Percentiles rank a stretch among this genome's conserved stretches.
Evolutionary conservation across 1,140 invertebrate genomes (phyloP).

Genomic region (Orius insidiosus): DNA sequence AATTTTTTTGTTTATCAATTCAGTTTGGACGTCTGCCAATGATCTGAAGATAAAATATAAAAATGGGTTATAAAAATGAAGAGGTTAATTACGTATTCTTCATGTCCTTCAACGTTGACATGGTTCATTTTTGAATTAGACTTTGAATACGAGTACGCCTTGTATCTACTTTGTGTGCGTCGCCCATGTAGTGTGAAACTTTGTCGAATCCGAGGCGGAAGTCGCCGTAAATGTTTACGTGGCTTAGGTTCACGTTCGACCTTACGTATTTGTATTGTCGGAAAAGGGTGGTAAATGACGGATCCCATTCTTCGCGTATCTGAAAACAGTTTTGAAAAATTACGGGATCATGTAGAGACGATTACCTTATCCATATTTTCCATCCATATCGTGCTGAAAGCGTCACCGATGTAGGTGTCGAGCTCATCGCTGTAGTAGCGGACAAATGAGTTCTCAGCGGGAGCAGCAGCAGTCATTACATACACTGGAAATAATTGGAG

Average conservation of each 20-base stretch:
- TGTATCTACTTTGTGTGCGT: not conserved
- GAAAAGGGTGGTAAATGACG: not conserved
- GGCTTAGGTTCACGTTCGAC: constrained; percentile 5
- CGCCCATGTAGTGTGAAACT: constrained; percentile 1
- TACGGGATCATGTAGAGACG: not conserved
- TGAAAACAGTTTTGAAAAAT: not conserved
- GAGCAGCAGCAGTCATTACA: not conserved
- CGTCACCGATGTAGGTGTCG: not conserved
- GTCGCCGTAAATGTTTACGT: constrained; percentile 5
- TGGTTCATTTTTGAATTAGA: no score
- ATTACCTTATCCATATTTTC: not conserved
- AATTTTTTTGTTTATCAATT: no score
- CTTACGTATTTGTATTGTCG: not conserved
- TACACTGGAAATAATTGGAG: not conserved
- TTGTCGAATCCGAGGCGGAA: constrained; percentile 8
- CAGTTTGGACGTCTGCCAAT: no score
- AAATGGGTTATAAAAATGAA: no score
- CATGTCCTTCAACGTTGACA: no score
- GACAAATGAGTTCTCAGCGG: not conserved
- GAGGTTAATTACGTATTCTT: no score
- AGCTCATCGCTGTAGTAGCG: not conserved
- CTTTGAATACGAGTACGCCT: no score
- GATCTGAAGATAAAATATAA: no score
- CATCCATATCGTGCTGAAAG: not conserved
- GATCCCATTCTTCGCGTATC: no score